phyloP scores from a whole-genome alignment of 2,797 vertebrate species.

The Paedocypris micromegethes region DNA sequence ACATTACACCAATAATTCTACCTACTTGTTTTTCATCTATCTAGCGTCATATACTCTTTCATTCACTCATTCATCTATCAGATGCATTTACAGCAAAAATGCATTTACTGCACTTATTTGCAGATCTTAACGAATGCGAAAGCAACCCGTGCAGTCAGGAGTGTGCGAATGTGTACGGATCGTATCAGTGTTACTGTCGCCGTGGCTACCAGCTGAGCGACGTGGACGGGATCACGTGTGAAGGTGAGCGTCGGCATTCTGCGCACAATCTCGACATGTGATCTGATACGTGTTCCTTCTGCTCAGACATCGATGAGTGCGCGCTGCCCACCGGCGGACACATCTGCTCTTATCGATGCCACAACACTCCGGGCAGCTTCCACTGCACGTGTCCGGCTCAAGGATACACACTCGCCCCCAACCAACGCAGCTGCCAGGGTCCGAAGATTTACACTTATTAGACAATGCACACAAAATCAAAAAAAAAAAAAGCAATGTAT shows the following conservation, averaged over 20 bases:
- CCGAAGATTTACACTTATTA: conserved; percentile 13
- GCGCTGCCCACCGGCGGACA: conserved; percentile 92
- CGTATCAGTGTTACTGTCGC: conserved; percentile 97
- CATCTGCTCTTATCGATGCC: conserved; percentile 92
- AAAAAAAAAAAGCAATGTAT: not conserved
- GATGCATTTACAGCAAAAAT: too few relatives aligned
- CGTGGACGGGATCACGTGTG: conserved; percentile 85
- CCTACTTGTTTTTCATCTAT: too few relatives aligned
- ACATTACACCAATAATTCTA: too few relatives aligned
- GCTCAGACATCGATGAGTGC: conserved; percentile 92
- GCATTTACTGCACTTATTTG: not conserved
- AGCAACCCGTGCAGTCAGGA: conserved; percentile 90
- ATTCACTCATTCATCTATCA: not conserved
- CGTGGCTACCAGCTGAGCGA: conserved; percentile 96
- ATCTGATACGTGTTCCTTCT: not conserved
- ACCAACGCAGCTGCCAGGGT: conserved; percentile 94
- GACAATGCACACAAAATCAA: not conserved
- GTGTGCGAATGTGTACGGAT: conserved; percentile 93
- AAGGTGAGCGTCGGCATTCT: conserved; percentile 70
- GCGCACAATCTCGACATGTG: too few relatives aligned
- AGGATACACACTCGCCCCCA: conserved; percentile 83
- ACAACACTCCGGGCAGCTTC: conserved; percentile 90
- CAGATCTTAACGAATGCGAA: conserved; percentile 91
- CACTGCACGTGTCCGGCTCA: conserved; percentile 83
- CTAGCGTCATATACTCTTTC: too few relatives aligned